Evolutionary conservation across 2,113 vertebrate genomes (phyloP), one percentile per base, ranked within the genome.

Genomic region (Danionella cerebrum): DNA sequence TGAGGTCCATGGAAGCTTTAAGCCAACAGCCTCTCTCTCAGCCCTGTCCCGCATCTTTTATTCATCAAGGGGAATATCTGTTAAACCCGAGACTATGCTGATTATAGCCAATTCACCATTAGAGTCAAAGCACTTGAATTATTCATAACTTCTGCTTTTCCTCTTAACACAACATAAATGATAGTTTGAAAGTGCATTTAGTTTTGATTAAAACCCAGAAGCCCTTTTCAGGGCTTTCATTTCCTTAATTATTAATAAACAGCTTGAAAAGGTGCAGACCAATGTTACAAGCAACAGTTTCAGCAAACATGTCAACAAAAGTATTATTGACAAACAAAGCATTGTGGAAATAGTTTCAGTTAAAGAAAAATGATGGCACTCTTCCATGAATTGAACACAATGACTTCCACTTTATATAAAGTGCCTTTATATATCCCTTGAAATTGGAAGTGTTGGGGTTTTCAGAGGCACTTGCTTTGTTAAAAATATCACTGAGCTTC

Each of bases 111-210:
- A 44, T 62, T 39, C 33, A 11, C 50, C 44, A 14, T 69, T 70
- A 39, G 36, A 76, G 67, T 71, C 66, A 79, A 74, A 74, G 72
- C 57, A 72, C 66, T 22, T 73, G 67, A 75, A 75, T 71, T 62
- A 77, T 75, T 77, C 73, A 77, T 70, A 35, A 25, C 41, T 52
- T 50, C 31, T 47, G 51, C 58, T 55, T 42, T 65, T 66, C 53
- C 74, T 74, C 53, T 47, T 55, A 76, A 70, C 57, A 63, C 19
- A 66, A 57, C 48, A 44, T 45, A 33, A 53, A 50, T 27, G 11
- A 44, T 31, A 42, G 14, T 44, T 44, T 31, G 14, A 45, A 44
- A 60, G 14, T 13, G 6, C 57, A 44, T 60, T 31, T 60, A 60
- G 39, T 47, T 70, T 19, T 74, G 54, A 74, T 70, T 67, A 67